phyloP scores from a whole-genome alignment of 2,113 vertebrate species.

The Muscicapa adusta region DNA sequence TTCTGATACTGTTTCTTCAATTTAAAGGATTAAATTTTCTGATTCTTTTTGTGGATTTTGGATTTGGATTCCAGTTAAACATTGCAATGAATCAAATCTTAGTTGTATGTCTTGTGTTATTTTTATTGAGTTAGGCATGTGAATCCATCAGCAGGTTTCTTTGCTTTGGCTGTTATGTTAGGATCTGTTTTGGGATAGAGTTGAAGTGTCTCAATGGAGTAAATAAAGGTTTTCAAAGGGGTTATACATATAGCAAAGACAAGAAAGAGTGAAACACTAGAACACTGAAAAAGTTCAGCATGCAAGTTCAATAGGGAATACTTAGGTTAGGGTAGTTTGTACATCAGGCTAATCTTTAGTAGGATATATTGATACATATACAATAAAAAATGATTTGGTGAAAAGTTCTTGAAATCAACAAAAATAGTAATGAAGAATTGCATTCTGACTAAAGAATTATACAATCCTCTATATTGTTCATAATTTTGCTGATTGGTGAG shows the following conservation, averaged over 20 bases:
- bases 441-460: neutral
- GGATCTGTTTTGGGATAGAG: neutral
- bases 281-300: neutral
- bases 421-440: neutral
- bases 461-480: neutral
- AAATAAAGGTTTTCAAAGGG: neutral
- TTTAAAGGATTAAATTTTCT: neutral
- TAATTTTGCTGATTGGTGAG: neutral
- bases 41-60: neutral
- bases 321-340: neutral
- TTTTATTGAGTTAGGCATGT: neutral
- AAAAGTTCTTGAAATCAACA: neutral
- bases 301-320: neutral
- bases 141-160: neutral
- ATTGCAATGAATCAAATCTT: neutral
- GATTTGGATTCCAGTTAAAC: neutral
- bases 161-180: neutral
- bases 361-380: neutral
- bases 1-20: neutral
- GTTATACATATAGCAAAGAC: neutral
- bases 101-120: neutral
- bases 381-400: neutral
- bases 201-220: neutral
- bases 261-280: neutral
- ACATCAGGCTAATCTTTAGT: neutral